phyloP scores from a whole-genome alignment of 2,888 invertebrate species.

The Cryptocephalus primarius region DNA sequence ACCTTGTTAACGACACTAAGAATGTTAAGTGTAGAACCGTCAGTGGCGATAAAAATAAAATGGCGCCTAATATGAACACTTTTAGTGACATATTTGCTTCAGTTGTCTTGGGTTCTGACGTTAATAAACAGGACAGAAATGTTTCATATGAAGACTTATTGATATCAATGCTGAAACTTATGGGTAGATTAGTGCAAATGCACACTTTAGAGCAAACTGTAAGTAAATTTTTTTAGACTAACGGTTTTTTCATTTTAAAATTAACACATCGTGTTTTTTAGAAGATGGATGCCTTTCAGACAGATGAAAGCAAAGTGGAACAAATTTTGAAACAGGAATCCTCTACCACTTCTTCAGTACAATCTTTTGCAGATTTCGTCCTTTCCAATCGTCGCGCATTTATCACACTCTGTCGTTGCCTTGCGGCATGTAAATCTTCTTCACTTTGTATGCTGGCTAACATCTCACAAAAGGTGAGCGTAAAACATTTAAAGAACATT shows the following conservation, averaged over 20 bases:
- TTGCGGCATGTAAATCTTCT: constrained; percentile 65
- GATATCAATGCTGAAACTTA: constrained; percentile 57
- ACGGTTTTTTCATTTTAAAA: neutral
- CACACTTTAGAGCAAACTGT: constrained; percentile 41
- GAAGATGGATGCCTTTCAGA: constrained; percentile 46
- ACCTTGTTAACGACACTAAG: constrained; percentile 44
- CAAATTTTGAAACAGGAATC: constrained; percentile 38
- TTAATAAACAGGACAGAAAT: constrained; percentile 49
- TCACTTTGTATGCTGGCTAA: constrained; percentile 54
- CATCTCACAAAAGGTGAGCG: constrained; percentile 28
- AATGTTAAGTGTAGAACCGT: constrained; percentile 45
- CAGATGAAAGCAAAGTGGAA: constrained; percentile 77
- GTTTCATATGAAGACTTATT: constrained; percentile 63
- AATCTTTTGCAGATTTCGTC: constrained; percentile 68
- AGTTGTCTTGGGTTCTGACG: constrained; percentile 54
- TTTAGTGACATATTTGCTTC: constrained; percentile 65
- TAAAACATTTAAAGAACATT: no score
- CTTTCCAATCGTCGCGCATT: constrained; percentile 67
- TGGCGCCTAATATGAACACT: constrained; percentile 38
- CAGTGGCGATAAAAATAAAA: constrained; percentile 40
- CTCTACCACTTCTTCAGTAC: constrained; percentile 21
- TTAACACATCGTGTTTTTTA: neutral
- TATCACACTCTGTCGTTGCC: constrained; percentile 68
- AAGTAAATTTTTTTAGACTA: constrained; percentile 3
- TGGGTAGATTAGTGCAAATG: constrained; percentile 49